A percentile compares a stretch with the other conserved stretches of the same genome.
Conservation (phyloP, 2,797 vertebrate genomes). For the Muscicapa striata region DNA sequence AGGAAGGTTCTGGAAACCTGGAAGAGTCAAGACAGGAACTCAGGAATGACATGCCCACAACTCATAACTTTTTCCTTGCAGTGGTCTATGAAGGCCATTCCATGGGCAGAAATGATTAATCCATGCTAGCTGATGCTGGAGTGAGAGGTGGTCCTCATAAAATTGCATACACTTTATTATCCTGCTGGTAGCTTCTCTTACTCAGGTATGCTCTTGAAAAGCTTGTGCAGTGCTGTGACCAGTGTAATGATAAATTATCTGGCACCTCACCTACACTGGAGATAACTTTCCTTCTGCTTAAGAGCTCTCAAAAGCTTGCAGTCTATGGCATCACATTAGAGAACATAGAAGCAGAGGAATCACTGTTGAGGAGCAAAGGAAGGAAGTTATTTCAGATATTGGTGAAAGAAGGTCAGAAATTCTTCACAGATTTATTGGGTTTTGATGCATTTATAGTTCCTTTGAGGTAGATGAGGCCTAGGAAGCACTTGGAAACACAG, state of each 20-base stretch:
- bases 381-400: not conserved
- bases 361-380: not conserved
- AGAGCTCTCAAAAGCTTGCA: not conserved
- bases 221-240: not conserved
- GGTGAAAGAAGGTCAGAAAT: not conserved
- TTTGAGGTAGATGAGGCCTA: not conserved
- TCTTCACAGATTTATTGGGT: not conserved
- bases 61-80: not conserved
- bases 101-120: not conserved
- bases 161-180: not conserved
- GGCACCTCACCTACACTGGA: not conserved
- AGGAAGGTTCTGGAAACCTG: not conserved
- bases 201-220: not conserved
- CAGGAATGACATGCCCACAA: not conserved
- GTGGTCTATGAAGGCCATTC: not conserved
- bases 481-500: not conserved
- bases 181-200: not conserved
- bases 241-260: not conserved
- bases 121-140: not conserved
- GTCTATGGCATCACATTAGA: not conserved
- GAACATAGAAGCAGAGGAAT: not conserved
- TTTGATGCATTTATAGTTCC: not conserved
- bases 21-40: not conserved
- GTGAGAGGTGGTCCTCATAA: not conserved
- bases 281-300: not conserved